Conservation (phyloP, 2,888 invertebrate genomes). For the Dolomedes plantarius region DNA sequence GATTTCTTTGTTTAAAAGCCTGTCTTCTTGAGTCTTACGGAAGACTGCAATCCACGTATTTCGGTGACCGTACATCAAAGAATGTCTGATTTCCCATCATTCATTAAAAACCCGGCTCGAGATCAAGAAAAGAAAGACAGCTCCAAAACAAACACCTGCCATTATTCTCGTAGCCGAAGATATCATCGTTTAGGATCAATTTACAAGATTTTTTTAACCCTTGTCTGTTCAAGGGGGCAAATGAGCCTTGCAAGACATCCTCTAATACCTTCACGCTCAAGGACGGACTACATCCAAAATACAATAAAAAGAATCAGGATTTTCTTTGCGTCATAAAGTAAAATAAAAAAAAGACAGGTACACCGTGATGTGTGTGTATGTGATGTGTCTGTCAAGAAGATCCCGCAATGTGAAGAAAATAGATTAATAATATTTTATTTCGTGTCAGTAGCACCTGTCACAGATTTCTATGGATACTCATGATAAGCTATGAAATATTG, state of each 20-base stretch:
- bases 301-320: not conserved
- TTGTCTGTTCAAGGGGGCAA: conserved; percentile 2
- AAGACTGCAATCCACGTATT: too few species aligned
- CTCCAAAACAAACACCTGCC: conserved; percentile 11
- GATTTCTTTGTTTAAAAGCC: too few species aligned
- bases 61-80: too few species aligned
- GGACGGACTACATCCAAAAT: not conserved
- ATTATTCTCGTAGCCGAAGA: not conserved
- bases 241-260: not conserved
- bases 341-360: not conserved
- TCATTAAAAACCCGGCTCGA: too few species aligned
- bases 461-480: not conserved
- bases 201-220: not conserved
- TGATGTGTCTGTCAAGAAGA: conserved; percentile 5
- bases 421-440: conserved; percentile 11
- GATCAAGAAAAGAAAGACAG: not conserved
- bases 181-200: conserved; percentile 13
- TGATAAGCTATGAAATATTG: not conserved
- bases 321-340: not conserved
- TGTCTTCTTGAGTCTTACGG: too few species aligned
- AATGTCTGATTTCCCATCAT: too few species aligned
- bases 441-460: conserved; percentile 11
- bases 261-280: conserved; percentile 9
- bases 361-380: not conserved
- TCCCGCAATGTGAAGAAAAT: conserved; percentile 7